Percentiles rank a stretch among this genome's conserved stretches.
Evolutionary conservation across 2,113 vertebrate species (phyloP).

Genomic region (Microtus montanus): DNA sequence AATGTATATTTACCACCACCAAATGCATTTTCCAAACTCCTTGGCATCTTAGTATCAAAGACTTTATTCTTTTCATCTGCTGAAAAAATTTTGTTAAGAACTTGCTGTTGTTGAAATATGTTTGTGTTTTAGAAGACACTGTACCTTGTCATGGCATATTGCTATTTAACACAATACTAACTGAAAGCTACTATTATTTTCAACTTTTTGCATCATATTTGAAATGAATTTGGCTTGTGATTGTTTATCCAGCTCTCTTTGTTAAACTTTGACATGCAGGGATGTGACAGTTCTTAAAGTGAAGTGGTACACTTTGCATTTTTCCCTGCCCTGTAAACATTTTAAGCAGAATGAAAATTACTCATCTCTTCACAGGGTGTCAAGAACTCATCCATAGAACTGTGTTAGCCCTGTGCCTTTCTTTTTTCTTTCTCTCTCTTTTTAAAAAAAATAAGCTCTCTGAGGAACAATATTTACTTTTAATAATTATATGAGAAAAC

Average conservation of each 20-base stretch:
- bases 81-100: conserved; percentile 14
- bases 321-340: background rate
- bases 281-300: background rate
- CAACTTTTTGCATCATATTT: background rate
- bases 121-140: conserved; percentile 7
- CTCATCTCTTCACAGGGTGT: background rate
- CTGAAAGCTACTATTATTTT: background rate
- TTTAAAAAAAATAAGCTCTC: background rate
- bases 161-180: background rate
- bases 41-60: background rate
- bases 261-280: background rate
- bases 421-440: background rate
- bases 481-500: background rate
- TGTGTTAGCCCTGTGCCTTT: background rate
- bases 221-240: background rate
- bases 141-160: background rate
- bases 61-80: background rate
- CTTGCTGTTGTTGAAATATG: background rate
- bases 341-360: conserved; percentile 33
- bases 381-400: conserved; percentile 15
- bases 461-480: conserved; percentile 16
- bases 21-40: conserved; percentile 24
- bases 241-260: background rate
- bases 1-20: background rate
- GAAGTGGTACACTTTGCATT: background rate